Percentiles rank a stretch among this genome's conserved stretches.
Conservation (phyloP, 1,140 invertebrate species). For the Brevipalpus yothersi region DNA sequence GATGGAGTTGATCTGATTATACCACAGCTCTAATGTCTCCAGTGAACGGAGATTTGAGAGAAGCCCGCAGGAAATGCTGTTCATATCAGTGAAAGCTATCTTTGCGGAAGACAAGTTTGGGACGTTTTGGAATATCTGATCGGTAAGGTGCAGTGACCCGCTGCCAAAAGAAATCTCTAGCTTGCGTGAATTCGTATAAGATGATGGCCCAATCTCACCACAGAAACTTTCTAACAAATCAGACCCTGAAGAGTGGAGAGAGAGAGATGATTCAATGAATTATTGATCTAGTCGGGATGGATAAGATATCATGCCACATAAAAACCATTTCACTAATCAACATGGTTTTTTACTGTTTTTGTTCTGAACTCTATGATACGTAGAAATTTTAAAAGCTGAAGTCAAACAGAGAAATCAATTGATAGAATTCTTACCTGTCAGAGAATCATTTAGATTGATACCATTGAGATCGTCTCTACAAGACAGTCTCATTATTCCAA, state of each 20-base stretch:
- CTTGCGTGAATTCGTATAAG: not conserved
- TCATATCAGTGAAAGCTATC: not conserved
- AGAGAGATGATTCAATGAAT: not conserved
- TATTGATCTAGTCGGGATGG: not conserved
- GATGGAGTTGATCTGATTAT: not conserved
- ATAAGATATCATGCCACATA: not conserved
- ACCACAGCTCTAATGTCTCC: not conserved
- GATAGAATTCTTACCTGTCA: not conserved
- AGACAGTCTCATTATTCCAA: not conserved
- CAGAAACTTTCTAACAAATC: not conserved
- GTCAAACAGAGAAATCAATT: not conserved
- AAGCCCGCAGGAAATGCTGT: not conserved
- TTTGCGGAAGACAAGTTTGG: not conserved
- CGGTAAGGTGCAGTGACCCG: not conserved
- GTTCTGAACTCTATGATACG: not conserved
- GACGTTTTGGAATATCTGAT: not conserved
- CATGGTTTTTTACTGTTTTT: not conserved
- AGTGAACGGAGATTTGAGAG: not conserved
- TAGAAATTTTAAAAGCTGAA: not conserved
- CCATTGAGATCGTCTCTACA: not conserved
- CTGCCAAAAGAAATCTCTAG: not conserved
- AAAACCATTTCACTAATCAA: not conserved
- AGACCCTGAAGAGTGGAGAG: not conserved
- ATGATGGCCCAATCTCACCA: not conserved
- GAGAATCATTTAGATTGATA: not conserved